Conservation (phyloP, 2,888 invertebrate genomes). For the Drosophila fungiperda region DNA sequence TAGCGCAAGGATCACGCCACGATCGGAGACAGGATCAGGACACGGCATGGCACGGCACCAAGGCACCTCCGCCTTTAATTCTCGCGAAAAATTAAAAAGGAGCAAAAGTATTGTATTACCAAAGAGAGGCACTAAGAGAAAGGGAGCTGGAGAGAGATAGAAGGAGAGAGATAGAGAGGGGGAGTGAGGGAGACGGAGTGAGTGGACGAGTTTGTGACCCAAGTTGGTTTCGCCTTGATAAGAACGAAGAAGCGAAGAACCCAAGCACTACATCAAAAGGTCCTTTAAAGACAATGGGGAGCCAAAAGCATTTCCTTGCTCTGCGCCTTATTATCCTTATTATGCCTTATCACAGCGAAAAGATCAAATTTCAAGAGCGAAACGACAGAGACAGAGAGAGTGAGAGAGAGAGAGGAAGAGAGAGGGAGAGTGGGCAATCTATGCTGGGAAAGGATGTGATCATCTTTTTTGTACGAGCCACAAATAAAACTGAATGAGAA, state of each 20-base stretch:
- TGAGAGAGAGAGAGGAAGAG: conserved; percentile 5
- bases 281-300: conserved; percentile 68
- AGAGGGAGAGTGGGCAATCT: conserved; percentile 30
- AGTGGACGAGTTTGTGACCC: conserved; percentile 33
- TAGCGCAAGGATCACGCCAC: conserved; percentile 44
- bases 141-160: too few species aligned
- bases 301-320: conserved; percentile 64
- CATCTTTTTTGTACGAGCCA: conserved; percentile 5
- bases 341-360: conserved; percentile 70
- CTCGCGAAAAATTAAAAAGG: conserved; percentile 78
- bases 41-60: conserved; percentile 29
- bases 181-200: conserved; percentile 4
- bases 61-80: conserved; percentile 76
- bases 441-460: conserved; percentile 62
- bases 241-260: conserved; percentile 35
- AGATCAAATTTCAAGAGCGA: conserved; percentile 71
- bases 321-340: conserved; percentile 44
- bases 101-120: conserved; percentile 69
- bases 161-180: conserved; percentile 3
- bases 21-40: conserved; percentile 11
- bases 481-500: conserved; percentile 10
- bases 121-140: background rate
- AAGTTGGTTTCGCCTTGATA: conserved; percentile 67
- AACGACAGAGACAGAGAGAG: background rate
- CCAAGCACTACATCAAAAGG: conserved; percentile 57